These are phyloP conservation scores for Gerris lacustris DNA, from an alignment of 2,888 invertebrate genomes.

Conservation along the genomic window DNA sequence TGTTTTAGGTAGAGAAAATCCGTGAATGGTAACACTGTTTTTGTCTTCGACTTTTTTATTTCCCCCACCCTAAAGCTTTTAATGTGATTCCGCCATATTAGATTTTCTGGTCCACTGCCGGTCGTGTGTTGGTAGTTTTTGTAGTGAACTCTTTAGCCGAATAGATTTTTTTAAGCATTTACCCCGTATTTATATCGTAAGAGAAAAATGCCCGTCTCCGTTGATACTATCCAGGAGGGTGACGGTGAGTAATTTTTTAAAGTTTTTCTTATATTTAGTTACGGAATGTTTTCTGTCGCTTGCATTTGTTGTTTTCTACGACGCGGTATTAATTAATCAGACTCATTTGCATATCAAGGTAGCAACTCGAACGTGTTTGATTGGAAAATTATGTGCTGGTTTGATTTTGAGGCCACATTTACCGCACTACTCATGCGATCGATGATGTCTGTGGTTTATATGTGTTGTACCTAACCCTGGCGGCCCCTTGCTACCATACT, in stretches of 20 bases:
- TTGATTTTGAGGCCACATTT: background rate
- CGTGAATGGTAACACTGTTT: too few relatives aligned
- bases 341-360: background rate
- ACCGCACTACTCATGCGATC: too few relatives aligned
- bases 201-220: background rate
- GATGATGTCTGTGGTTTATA: too few relatives aligned
- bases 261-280: background rate
- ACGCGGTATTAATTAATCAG: too few relatives aligned
- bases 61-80: too few relatives aligned
- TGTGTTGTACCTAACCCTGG: too few relatives aligned
- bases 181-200: too few relatives aligned
- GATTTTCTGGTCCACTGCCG: slow-evolving; percentile 1
- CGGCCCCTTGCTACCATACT: too few relatives aligned
- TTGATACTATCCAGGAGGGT: background rate
- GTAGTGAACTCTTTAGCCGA: background rate
- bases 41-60: too few relatives aligned
- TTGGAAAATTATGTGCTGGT: slow-evolving; percentile 7
- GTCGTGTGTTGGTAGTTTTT: background rate
- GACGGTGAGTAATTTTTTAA: background rate
- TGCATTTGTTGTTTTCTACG: too few relatives aligned
- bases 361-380: background rate
- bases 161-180: background rate
- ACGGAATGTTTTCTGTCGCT: too few relatives aligned
- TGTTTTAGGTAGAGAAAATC: too few relatives aligned
- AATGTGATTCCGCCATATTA: background rate